phyloP scores from a whole-genome alignment of 2,113 vertebrate genomes.

The Catagonus wagneri region DNA sequence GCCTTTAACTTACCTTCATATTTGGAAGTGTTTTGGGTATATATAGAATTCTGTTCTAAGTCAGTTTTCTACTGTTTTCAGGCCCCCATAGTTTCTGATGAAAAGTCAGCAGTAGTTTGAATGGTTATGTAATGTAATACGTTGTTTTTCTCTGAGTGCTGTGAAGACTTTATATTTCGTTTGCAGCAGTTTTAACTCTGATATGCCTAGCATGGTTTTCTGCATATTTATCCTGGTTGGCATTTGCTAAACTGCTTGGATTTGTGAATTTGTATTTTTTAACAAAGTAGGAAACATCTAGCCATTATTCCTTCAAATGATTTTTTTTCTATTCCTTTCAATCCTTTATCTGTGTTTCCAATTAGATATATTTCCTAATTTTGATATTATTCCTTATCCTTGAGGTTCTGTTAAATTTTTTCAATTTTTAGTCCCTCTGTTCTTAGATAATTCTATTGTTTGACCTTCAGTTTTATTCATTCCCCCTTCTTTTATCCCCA shows the following conservation, averaged over 20 bases:
- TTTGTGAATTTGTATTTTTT: conserved; percentile 4
- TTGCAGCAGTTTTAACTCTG: background rate
- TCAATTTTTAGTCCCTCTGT: background rate
- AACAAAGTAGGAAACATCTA: background rate
- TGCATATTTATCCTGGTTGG: background rate
- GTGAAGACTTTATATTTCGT: background rate
- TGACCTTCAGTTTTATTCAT: background rate
- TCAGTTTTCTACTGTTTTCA: background rate
- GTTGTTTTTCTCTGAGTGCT: background rate
- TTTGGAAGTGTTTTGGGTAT: background rate
- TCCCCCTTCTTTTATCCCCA: background rate
- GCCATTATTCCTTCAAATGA: background rate
- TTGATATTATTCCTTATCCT: background rate
- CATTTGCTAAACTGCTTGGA: conserved; percentile 7
- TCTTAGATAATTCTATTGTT: background rate
- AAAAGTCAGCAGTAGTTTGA: background rate
- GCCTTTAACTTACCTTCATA: background rate
- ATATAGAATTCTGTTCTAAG: background rate
- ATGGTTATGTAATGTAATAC: background rate
- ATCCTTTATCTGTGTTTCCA: background rate
- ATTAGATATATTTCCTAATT: background rate
- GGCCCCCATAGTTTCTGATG: background rate
- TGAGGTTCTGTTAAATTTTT: background rate
- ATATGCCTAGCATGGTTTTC: background rate
- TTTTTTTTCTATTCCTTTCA: background rate